Evolutionary conservation across 2,888 invertebrate species (phyloP).

Genomic region (Acleris sparsana): DNA sequence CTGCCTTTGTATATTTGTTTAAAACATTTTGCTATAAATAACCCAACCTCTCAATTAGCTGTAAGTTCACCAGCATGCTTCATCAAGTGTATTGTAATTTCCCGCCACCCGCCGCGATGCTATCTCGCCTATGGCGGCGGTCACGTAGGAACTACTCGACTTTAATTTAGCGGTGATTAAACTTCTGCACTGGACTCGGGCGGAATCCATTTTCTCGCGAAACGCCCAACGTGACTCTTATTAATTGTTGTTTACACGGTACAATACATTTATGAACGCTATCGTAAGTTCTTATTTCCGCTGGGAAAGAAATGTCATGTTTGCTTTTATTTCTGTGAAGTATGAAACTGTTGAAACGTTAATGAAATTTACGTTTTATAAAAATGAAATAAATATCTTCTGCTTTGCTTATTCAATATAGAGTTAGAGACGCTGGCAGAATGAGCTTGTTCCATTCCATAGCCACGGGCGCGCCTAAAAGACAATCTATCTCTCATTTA

Average conservation of each 20-base stretch:
- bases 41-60: slow-evolving; percentile 4
- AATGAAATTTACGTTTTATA: too few relatives aligned
- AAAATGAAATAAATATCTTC: too few relatives aligned
- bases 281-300: slow-evolving; percentile 23
- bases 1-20: not conserved
- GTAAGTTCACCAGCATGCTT: slow-evolving; percentile 12
- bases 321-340: not conserved
- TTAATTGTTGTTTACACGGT: slow-evolving; percentile 42
- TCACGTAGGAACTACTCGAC: slow-evolving; percentile 61
- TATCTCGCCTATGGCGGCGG: slow-evolving; percentile 45
- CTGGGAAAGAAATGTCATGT: not conserved
- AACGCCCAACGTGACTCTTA: slow-evolving; percentile 50
- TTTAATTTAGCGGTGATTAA: slow-evolving; percentile 73
- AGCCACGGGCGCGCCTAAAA: slow-evolving; percentile 12
- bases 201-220: slow-evolving; percentile 48
- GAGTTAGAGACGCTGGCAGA: slow-evolving; percentile 1
- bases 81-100: slow-evolving; percentile 33
- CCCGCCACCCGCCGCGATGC: slow-evolving; percentile 42
- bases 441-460: slow-evolving; percentile 9
- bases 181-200: slow-evolving; percentile 54
- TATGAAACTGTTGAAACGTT: not conserved
- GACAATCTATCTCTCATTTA: slow-evolving; percentile 32
- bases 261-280: slow-evolving; percentile 15
- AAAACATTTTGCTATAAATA: not conserved
- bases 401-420: not conserved